Conservation (phyloP, 2,888 invertebrate species). For the Chelonus formosanus region DNA sequence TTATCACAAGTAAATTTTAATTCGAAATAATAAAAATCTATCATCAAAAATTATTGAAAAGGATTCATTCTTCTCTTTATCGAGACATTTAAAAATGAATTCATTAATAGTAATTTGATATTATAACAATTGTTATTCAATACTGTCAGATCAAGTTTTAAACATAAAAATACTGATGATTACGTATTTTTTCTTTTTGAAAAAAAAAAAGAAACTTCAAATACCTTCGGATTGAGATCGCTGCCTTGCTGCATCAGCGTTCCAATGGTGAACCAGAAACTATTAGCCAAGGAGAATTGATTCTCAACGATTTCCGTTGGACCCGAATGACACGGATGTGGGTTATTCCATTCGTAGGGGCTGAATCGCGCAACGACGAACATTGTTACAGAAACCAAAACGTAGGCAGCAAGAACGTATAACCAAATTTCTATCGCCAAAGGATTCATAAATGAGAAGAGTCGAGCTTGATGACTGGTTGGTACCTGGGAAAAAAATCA, state of each 20-base stretch:
- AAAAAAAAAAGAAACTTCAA: slow-evolving; percentile 29
- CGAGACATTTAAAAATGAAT: neutral
- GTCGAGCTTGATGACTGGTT: slow-evolving; percentile 74
- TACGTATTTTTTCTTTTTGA: neutral
- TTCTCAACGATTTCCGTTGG: slow-evolving; percentile 73
- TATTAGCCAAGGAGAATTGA: slow-evolving; percentile 84
- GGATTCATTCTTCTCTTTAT: no score
- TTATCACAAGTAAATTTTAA: neutral
- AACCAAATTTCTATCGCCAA: slow-evolving; percentile 88
- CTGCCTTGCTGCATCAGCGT: slow-evolving; percentile 88
- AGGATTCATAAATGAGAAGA: slow-evolving; percentile 89
- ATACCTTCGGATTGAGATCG: slow-evolving; percentile 79
- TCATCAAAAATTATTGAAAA: no score
- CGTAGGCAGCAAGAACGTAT: slow-evolving; percentile 81
- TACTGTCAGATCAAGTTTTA: no score
- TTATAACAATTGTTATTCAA: neutral
- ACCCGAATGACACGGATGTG: slow-evolving; percentile 73
- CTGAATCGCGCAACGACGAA: slow-evolving; percentile 83
- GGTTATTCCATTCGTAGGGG: slow-evolving; percentile 73
- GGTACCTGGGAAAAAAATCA: slow-evolving; percentile 69
- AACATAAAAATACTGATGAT: no score
- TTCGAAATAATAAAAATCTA: no score
- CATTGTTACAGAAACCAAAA: slow-evolving; percentile 80
- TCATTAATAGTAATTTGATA: neutral
- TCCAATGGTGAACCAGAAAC: slow-evolving; percentile 90